phyloP scores from a whole-genome alignment of 2,113 vertebrate species.

The Anoura caudifer region DNA sequence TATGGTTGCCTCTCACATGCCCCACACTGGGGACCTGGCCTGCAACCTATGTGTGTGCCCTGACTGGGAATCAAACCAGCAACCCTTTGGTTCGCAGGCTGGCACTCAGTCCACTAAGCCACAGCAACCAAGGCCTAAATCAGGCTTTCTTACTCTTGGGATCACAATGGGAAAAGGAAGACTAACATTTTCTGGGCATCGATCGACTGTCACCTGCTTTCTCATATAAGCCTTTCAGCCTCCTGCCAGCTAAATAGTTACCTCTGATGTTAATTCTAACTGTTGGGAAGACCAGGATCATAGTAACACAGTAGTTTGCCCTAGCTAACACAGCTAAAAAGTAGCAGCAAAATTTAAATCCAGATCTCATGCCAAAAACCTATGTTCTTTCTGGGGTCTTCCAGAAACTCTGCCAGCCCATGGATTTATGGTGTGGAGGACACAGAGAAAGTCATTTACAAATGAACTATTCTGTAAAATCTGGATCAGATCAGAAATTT shows the following conservation, averaged over 20 bases:
- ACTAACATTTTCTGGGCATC: neutral
- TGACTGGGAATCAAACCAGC: no score
- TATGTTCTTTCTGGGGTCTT: neutral
- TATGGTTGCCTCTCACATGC: no score
- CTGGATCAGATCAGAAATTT: neutral
- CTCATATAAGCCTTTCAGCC: neutral
- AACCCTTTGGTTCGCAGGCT: no score
- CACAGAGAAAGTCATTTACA: neutral
- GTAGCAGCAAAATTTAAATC: neutral
- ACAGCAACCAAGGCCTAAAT: neutral
- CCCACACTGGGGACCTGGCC: no score
- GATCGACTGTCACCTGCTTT: rapidly evolving
- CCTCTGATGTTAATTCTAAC: rapidly evolving
- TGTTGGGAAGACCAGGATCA: neutral
- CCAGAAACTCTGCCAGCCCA: neutral
- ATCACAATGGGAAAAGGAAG: conserved; percentile 5
- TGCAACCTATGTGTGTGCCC: no score
- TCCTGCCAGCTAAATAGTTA: no score
- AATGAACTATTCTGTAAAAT: neutral
- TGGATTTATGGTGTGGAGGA: neutral
- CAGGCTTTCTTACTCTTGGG: neutral
- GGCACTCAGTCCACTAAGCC: no score
- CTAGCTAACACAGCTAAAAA: neutral
- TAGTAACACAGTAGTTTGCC: neutral
- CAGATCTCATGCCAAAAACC: neutral